Conservation (phyloP, 2,888 invertebrate genomes). For the Bugulina stolonifera region DNA sequence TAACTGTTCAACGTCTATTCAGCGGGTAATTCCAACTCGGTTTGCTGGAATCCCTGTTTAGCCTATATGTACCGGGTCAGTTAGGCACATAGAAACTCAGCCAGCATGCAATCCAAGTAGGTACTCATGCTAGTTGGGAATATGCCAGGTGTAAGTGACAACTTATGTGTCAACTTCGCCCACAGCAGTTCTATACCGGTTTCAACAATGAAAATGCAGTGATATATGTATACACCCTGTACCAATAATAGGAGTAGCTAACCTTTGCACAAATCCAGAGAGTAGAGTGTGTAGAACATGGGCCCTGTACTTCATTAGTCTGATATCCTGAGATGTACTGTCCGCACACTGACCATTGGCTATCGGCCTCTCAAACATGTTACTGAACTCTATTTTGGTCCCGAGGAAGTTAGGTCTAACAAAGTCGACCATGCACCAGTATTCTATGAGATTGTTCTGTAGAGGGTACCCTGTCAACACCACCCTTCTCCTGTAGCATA, state of each 20-base stretch:
- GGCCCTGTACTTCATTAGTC: slow-evolving; percentile 87
- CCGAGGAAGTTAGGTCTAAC: slow-evolving; percentile 95
- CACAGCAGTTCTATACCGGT: not conserved
- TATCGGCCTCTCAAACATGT: slow-evolving; percentile 97
- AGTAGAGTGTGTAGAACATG: slow-evolving; percentile 90
- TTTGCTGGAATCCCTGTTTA: too few species aligned
- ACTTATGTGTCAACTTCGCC: not conserved
- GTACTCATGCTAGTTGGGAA: too few species aligned
- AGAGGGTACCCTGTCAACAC: slow-evolving; percentile 96
- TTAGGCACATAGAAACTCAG: too few species aligned
- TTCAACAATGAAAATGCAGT: too few species aligned
- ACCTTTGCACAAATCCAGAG: slow-evolving; percentile 84
- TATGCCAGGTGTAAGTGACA: not conserved
- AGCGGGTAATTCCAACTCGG: too few species aligned
- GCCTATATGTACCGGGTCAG: too few species aligned
- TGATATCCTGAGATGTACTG: slow-evolving; percentile 85
- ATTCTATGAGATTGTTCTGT: slow-evolving; percentile 82
- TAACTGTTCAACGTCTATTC: too few species aligned
- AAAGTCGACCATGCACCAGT: slow-evolving; percentile 99
- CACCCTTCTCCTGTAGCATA: slow-evolving; percentile 66
- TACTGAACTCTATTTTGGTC: slow-evolving; percentile 90
- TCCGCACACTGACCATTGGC: slow-evolving; percentile 97
- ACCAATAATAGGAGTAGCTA: slow-evolving; percentile 10
- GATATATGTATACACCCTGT: not conserved
- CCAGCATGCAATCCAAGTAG: too few species aligned